Base-by-base conservation (phyloP, 2,888 invertebrate genomes). In the Isoperla grammatica region DNA sequence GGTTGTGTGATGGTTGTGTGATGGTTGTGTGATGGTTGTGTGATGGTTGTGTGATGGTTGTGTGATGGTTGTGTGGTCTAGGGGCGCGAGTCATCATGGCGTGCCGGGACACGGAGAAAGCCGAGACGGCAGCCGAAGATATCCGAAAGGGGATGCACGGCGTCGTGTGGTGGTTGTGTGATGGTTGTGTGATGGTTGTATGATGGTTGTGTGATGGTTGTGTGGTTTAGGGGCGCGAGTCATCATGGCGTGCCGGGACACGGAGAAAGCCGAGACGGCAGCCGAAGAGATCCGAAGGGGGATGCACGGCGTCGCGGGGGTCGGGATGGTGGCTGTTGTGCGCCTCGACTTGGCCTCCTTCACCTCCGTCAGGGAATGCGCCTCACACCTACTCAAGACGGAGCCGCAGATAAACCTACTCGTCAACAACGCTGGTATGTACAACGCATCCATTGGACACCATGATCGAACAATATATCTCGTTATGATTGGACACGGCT, bases 31-130 rank as follows among this genome's bases (percentile, higher is more conserved):
- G n/a, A n/a, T n/a, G n/a, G n/a, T n/a, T n/a, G n/a, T n/a, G n/a
- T n/a, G n/a, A n/a, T n/a, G n/a, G n/a, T n/a, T n/a, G n/a, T n/a
- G n/a, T n/a, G n/a, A n/a, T n/a, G n/a, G n/a, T n/a, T n/a, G n/a
- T n/a, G n/a, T n/a, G n/a, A n/a, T n/a, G n/a, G n/a, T n/a, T n/a
- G n/a, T n/a, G n/a, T n/a, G n/a, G n/a, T n/a, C n/a, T 8, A 29
- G 29, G 29, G 5, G 29, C 29, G 5, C 71, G 73, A 54, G 79
- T 84, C 1, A 77, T 84, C 59, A 71, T 84, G 73, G 84, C 82
- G 0, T 83, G 83, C 66, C 69, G 84, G 61, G 77, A 80, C 69
- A 22, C 75, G 8, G 69, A 73, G 17, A 76, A 78, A 66, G 86
- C 83, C 0, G 76, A 78, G 49, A 69, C 69, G 29, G 83, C 85